Percentiles rank a stretch among this genome's conserved stretches.
Evolutionary conservation across 2,113 vertebrate species (phyloP).

Genomic region (Channa argus): DNA sequence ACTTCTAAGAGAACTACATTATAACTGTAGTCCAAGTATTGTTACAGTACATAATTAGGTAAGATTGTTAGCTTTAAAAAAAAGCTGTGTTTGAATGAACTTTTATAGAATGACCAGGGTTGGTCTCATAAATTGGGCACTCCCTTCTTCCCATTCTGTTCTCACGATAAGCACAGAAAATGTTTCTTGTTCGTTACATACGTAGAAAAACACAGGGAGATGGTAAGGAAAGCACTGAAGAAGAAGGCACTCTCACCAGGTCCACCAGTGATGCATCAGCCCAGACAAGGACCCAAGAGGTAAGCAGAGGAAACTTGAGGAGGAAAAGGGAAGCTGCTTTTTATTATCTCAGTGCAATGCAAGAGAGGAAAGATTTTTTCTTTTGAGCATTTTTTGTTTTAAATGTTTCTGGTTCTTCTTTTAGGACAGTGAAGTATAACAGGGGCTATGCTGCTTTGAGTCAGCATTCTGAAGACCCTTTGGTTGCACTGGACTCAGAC

Average conservation of each 20-base stretch:
- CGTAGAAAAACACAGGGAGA: slow-evolving; percentile 91
- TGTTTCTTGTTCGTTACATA: slow-evolving; percentile 30
- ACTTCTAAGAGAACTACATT: too few relatives aligned
- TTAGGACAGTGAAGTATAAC: slow-evolving; percentile 90
- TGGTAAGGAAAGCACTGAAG: slow-evolving; percentile 89
- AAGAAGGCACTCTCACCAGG: slow-evolving; percentile 89
- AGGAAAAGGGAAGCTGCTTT: background rate
- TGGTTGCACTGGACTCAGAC: slow-evolving; percentile 93
- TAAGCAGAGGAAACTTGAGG: slow-evolving; percentile 55
- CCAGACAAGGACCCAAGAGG: slow-evolving; percentile 86
- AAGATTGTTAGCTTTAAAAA: too few relatives aligned
- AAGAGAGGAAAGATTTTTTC: background rate
- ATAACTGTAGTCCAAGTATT: too few relatives aligned
- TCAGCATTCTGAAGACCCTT: slow-evolving; percentile 90
- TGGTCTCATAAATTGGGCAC: too few relatives aligned
- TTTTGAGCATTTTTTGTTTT: background rate
- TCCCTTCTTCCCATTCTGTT: background rate
- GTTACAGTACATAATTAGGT: too few relatives aligned
- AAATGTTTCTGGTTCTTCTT: slow-evolving; percentile 18
- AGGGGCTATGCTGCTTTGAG: slow-evolving; percentile 92
- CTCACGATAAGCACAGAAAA: background rate
- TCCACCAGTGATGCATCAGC: slow-evolving; percentile 77
- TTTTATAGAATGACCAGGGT: too few relatives aligned
- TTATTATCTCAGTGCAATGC: background rate
- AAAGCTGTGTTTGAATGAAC: too few relatives aligned